Base-by-base conservation (phyloP, 2,797 vertebrate genomes). In the Ptychobarbus kaznakovi region DNA sequence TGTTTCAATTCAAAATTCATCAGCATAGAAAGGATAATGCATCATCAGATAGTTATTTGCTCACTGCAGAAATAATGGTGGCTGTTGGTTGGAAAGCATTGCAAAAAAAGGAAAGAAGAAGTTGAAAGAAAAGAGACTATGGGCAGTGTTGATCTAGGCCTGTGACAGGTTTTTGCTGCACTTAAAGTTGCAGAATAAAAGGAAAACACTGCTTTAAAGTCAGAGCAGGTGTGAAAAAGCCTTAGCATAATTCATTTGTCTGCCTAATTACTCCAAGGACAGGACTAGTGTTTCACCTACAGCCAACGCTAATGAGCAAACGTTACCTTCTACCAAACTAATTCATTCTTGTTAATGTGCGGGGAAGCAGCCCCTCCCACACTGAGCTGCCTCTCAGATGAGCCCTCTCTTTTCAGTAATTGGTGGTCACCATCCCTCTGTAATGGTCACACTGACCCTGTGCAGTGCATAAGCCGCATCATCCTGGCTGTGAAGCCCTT, bases 271-370 rank as follows among this genome's bases (percentile, higher is more conserved):
- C 95, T 95, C 95, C 94, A 95, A 95, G 95, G 94, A 96, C 95
- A 93, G 94, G 94, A 93, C 81, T 95, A 95, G 95, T 95, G 94
- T 94, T 96, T 96, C 95, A 95, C 95, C 95, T 96, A 95, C 95
- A 96, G 95, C 95, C 95, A 95, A 94, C 66, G 92, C 96, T 96
- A 96, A 96, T 96, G 95, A 96, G 96, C 96, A 95, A 93, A 93
- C 94, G 94, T 95, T 93, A 92, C 92, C 94, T 95, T 95, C 94
- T 58, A 95, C 96, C 94, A 95, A 96, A 96, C 96, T 95, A 96
- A 97, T 96, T 96, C 96, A 96, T 97, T 96, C 95, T 96, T 94
- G 95, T 96, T 96, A 96, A 97, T 95, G 95, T 95, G 93, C 93
- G 6, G 3, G 56, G 75, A 46, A 77, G 42, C 20, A 32, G 75